Conservation (phyloP, 2,797 vertebrate genomes). For the Decapterus maruadsi region DNA sequence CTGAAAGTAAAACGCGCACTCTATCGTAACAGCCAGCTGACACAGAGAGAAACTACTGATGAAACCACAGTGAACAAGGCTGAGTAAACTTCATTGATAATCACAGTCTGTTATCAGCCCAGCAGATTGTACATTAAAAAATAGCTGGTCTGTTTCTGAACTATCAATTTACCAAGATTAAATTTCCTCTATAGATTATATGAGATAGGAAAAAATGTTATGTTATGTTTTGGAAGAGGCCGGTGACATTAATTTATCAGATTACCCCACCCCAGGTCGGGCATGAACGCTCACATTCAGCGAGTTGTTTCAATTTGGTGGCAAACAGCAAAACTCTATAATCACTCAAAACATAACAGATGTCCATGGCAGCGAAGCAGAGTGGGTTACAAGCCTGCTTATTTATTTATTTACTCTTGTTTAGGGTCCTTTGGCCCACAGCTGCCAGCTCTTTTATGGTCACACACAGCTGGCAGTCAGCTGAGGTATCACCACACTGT, state of each 20-base stretch:
- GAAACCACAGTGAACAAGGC: neutral
- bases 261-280: neutral
- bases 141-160: neutral
- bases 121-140: too few relatives aligned
- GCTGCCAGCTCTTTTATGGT: constrained; percentile 40
- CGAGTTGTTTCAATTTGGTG: neutral
- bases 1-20: neutral
- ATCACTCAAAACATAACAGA: neutral
- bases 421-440: constrained; percentile 26
- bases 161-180: neutral
- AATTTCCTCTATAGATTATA: neutral
- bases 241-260: neutral
- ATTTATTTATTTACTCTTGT: constrained; percentile 25
- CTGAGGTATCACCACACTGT: constrained; percentile 43
- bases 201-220: neutral
- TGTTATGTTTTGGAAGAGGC: too few relatives aligned
- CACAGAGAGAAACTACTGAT: neutral
- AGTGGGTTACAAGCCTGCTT: constrained; percentile 6
- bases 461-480: constrained; percentile 50
- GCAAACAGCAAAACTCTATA: neutral
- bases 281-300: neutral
- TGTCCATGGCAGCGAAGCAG: neutral
- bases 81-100: neutral
- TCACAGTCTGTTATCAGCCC: neutral
- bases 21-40: neutral